Evolutionary conservation across 2,888 invertebrate species (phyloP).

Genomic region (Cynaeus angustus): DNA sequence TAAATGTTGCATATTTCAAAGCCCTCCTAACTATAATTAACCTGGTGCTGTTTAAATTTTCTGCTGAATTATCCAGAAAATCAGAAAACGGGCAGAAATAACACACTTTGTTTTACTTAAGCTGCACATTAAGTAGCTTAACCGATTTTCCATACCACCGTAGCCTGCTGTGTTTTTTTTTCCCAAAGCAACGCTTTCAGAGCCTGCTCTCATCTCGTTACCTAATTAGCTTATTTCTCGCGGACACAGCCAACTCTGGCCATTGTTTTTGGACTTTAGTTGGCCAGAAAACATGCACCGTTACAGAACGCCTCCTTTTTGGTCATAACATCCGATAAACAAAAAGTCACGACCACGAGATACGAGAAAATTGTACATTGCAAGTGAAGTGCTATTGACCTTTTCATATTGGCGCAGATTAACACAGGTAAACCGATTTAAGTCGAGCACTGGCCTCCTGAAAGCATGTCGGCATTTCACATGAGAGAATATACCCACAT

Average conservation of each 20-base stretch:
- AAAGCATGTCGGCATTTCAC: conserved; percentile 60
- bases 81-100: conserved; percentile 3
- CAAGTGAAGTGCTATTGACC: conserved; percentile 67
- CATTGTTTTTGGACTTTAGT: conserved; percentile 20
- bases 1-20: too few species aligned
- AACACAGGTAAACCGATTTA: conserved; percentile 70
- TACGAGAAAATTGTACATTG: conserved; percentile 46
- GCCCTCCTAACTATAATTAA: neutral
- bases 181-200: neutral
- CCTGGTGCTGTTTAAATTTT: neutral
- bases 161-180: conserved; percentile 8
- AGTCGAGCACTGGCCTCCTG: conserved; percentile 64
- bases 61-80: conserved; percentile 10
- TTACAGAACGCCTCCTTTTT: conserved; percentile 32
- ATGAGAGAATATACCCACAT: conserved; percentile 56
- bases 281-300: conserved; percentile 2
- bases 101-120: neutral
- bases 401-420: conserved; percentile 66
- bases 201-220: conserved; percentile 12
- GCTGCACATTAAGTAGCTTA: conserved; percentile 9
- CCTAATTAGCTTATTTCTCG: conserved; percentile 25
- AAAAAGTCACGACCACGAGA: conserved; percentile 40
- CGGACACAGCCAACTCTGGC: conserved; percentile 13
- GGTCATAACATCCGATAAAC: conserved; percentile 36
- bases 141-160: conserved; percentile 8